phyloP scores from a whole-genome alignment of 2,113 vertebrate species.

The Oncorhynchus gorbuscha region DNA sequence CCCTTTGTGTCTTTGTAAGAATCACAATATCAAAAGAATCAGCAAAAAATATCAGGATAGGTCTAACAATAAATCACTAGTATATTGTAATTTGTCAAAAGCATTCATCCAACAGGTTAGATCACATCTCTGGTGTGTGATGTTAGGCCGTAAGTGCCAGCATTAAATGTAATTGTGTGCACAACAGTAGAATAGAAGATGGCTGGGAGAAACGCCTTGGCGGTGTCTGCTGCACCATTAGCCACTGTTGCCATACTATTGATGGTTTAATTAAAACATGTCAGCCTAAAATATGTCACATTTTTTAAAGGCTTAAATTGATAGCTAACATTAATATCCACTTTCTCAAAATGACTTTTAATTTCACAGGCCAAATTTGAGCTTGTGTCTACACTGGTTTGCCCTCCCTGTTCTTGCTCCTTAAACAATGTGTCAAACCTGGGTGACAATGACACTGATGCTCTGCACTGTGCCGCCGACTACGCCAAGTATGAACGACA shows the following conservation, averaged over 20 bases:
- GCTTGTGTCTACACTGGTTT: conserved; percentile 46
- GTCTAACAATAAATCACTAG: no score
- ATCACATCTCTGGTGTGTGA: conserved; percentile 11
- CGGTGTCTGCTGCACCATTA: conserved; percentile 67
- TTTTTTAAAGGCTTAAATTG: conserved; percentile 66
- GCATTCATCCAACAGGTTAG: neutral
- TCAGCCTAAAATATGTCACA: conserved; percentile 69
- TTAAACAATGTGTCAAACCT: conserved; percentile 55
- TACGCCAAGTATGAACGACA: neutral
- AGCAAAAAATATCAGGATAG: neutral
- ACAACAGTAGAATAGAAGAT: conserved; percentile 40
- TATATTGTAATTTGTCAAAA: no score
- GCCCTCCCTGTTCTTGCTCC: conserved; percentile 31
- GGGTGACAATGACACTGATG: conserved; percentile 41
- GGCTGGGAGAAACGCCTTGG: neutral
- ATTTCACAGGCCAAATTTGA: conserved; percentile 53
- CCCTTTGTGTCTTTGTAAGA: no score
- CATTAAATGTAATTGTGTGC: conserved; percentile 37
- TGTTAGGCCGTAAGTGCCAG: conserved; percentile 15
- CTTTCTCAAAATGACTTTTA: conserved; percentile 69
- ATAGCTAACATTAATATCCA: conserved; percentile 74
- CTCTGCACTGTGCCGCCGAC: neutral
- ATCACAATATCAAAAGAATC: neutral
- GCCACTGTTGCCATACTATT: conserved; percentile 63
- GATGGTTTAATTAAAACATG: conserved; percentile 76